Percentiles rank a stretch among this genome's conserved stretches.
Conservation (phyloP, 2,113 vertebrate species). For the Pterocles burchelli region DNA sequence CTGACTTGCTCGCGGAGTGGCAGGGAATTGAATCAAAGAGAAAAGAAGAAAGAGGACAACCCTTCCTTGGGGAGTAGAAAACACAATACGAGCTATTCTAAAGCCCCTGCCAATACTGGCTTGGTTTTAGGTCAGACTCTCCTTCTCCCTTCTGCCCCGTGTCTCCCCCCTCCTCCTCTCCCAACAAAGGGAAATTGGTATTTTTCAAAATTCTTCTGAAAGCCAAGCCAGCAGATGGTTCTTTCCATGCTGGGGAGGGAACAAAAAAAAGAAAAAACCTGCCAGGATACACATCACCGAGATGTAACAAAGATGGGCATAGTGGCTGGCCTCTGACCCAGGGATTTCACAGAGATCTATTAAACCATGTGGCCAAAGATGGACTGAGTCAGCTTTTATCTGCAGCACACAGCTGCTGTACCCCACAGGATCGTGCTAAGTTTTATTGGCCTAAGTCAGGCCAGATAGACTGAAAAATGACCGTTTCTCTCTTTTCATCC, state of each 20-base stretch:
- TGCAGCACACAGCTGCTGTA: slow-evolving; percentile 69
- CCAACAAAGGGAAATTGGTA: slow-evolving; percentile 81
- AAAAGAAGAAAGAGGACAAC: slow-evolving; percentile 78
- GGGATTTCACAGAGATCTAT: slow-evolving; percentile 73
- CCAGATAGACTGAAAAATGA: background rate
- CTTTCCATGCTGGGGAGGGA: slow-evolving; percentile 42
- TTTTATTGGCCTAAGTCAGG: slow-evolving; percentile 19
- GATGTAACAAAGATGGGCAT: slow-evolving; percentile 75
- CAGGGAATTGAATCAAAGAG: slow-evolving; percentile 82
- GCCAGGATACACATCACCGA: slow-evolving; percentile 75
- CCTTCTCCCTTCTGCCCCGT: slow-evolving; percentile 24
- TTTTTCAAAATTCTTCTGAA: slow-evolving; percentile 78
- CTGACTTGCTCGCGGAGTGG: slow-evolving; percentile 72
- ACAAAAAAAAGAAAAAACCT: slow-evolving; percentile 62
- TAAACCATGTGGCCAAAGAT: slow-evolving; percentile 70
- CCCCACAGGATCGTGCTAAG: background rate
- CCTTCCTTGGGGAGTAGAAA: slow-evolving; percentile 76
- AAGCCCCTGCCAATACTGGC: slow-evolving; percentile 73
- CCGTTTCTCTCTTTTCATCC: background rate
- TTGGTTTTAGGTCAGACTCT: slow-evolving; percentile 73
- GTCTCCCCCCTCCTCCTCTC: background rate
- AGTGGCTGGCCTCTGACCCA: slow-evolving; percentile 74
- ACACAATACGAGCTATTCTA: slow-evolving; percentile 79
- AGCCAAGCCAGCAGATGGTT: slow-evolving; percentile 81
- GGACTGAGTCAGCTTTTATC: slow-evolving; percentile 23